These are phyloP conservation scores for Dryas iulia DNA, from an alignment of 1,140 invertebrate species.

Conservation along the genomic window DNA sequence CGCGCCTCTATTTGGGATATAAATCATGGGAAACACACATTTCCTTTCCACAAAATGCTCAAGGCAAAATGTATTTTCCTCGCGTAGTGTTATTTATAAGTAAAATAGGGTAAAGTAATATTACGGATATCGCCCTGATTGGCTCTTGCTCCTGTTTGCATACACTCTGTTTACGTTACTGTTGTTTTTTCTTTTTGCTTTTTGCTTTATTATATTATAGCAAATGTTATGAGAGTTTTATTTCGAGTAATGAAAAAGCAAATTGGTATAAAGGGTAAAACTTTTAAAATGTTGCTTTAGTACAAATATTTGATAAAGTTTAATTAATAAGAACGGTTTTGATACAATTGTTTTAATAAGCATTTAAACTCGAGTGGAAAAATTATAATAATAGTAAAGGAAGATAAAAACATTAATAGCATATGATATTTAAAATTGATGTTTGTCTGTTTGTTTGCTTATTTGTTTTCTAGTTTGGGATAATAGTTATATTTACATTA, in stretches of 20 bases:
- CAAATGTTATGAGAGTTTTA: neutral
- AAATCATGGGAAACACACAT: constrained; percentile 77
- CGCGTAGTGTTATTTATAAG: constrained; percentile 44
- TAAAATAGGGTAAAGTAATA: constrained; percentile 39
- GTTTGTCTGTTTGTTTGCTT: too few relatives aligned
- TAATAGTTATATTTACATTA: too few relatives aligned
- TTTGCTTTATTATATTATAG: neutral
- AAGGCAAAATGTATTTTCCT: constrained; percentile 66
- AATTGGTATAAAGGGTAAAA: neutral
- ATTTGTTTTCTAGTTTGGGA: too few relatives aligned
- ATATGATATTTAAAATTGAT: too few relatives aligned
- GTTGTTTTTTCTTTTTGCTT: neutral
- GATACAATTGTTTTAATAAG: too few relatives aligned
- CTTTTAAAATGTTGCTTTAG: too few relatives aligned
- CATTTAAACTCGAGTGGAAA: too few relatives aligned
- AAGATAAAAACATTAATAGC: too few relatives aligned
- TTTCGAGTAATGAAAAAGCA: neutral
- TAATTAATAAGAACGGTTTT: too few relatives aligned
- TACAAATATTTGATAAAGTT: too few relatives aligned
- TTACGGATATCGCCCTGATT: constrained; percentile 16
- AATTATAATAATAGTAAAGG: too few relatives aligned
- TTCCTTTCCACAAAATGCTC: constrained; percentile 70
- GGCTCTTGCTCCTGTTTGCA: neutral
- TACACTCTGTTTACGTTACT: neutral
- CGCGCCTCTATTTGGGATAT: constrained; percentile 68